Evolutionary conservation across 35 echinoderm and acorn worm genomes (phyloP), one percentile per base, ranked within the genome.

Genomic region (Lytechinus variegatus): DNA sequence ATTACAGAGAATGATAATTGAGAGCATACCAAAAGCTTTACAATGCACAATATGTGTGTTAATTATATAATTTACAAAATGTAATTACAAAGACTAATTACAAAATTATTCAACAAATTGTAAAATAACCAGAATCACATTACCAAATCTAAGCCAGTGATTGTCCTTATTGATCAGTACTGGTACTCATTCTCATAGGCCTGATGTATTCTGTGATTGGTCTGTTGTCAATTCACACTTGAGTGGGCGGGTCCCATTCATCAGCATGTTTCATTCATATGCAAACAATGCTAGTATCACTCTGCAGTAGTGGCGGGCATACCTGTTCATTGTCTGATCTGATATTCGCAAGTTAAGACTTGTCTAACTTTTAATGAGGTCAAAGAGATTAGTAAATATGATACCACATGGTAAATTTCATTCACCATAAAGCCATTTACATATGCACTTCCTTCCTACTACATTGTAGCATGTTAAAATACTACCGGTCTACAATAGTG

Each of bases 311-410:
- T 13, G 21, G n/a, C n/a, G n/a, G 66, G 66, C 66, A 24, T 60
- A 51, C 72, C 86, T 29, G 66, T 79, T 79, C 66, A 79, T 79
- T 79, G 66, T 79, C 19, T 24, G 1, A 24, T 58, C 9, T 11
- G 56, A 58, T 9, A 58, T 51, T 79, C 54, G 13, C 95, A 95
- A n/a, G 95, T 89, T 55, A 21, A 12, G 87, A 95, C 95, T 95
- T 95, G 95, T n/a, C 95, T 11, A 56, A 87, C 66, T 79, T 79
- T 44, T 79, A 79, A 79, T 24, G 66, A 79, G 66, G 21, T 24
- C 16, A 21, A 71, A 21, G 2, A 71, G 61, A 71, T 79, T n/a
- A 44, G 19, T 19, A 79, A 24, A 79, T 79, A 79, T 79, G 19
- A n/a, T 79, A 79, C n/a, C 66, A 79, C 66, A 79, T 79, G 66